Conservation (phyloP, 2,797 vertebrate genomes). For the Argya squamiceps region DNA sequence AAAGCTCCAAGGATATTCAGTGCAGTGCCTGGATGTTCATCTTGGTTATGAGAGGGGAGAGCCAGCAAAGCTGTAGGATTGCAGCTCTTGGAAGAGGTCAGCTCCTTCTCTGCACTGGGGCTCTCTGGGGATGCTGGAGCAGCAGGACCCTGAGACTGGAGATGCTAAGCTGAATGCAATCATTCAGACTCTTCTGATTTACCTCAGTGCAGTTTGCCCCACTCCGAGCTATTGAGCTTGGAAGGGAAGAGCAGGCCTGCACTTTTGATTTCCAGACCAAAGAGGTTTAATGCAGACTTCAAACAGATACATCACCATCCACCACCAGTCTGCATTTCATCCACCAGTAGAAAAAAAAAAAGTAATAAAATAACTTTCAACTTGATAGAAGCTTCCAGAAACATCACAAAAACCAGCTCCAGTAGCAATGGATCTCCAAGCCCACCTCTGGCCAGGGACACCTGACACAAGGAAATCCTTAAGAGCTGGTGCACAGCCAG, state of each 20-base stretch:
- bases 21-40: background rate
- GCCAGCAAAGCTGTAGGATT: background rate
- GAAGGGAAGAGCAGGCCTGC: background rate
- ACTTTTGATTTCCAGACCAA: background rate
- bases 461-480: background rate
- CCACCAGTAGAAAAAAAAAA: background rate
- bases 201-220: background rate
- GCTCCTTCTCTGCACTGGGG: background rate
- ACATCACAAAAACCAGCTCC: background rate
- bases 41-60: background rate
- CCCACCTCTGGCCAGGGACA: background rate
- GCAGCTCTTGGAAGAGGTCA: background rate
- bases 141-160: background rate
- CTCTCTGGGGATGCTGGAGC: background rate
- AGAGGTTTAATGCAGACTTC: background rate
- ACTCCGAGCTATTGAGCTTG: rapidly evolving
- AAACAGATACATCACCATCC: background rate
- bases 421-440: background rate
- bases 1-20: background rate
- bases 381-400: background rate
- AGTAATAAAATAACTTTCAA: background rate
- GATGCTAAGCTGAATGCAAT: background rate
- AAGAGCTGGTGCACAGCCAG: background rate
- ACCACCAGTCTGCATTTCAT: background rate
- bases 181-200: background rate